Conservation (phyloP, 2,888 invertebrate species). For the Dasysyrphus albostriatus region DNA sequence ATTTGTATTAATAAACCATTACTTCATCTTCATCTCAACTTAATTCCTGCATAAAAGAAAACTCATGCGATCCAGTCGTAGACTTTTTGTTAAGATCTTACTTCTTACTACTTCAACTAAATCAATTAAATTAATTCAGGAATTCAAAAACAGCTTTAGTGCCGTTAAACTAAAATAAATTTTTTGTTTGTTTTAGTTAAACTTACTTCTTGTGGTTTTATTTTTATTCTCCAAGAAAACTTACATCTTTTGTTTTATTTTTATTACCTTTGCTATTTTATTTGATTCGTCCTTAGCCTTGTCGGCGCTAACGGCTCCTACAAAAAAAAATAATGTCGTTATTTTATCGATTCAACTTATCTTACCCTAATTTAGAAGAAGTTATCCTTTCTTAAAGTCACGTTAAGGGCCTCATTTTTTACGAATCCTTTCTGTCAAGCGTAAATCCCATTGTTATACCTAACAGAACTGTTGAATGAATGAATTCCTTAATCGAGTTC, state of each 20-base stretch:
- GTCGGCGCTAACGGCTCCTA: background rate
- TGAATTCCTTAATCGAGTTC: conserved; percentile 46
- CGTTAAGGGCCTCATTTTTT: conserved; percentile 24
- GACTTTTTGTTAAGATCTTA: background rate
- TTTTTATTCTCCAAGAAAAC: background rate
- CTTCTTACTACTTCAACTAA: background rate
- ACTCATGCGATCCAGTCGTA: no score
- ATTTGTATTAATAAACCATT: no score
- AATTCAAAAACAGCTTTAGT: background rate
- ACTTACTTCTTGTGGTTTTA: background rate
- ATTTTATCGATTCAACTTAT: conserved; percentile 28
- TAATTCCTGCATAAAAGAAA: no score
- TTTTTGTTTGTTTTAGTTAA: background rate
- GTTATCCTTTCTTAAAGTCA: conserved; percentile 40
- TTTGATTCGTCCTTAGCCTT: conserved; percentile 7
- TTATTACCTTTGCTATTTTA: conserved; percentile 1
- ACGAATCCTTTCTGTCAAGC: conserved; percentile 16
- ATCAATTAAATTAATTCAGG: conserved; percentile 8
- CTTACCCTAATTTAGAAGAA: conserved; percentile 26
- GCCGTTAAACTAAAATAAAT: conserved; percentile 12
- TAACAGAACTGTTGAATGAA: conserved; percentile 47
- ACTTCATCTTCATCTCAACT: no score
- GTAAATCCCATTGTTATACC: conserved; percentile 27
- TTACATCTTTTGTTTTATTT: conserved; percentile 3
- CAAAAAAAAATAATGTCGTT: background rate